phyloP scores from a whole-genome alignment of 2,888 invertebrate species.

The Chouioia cunea region DNA sequence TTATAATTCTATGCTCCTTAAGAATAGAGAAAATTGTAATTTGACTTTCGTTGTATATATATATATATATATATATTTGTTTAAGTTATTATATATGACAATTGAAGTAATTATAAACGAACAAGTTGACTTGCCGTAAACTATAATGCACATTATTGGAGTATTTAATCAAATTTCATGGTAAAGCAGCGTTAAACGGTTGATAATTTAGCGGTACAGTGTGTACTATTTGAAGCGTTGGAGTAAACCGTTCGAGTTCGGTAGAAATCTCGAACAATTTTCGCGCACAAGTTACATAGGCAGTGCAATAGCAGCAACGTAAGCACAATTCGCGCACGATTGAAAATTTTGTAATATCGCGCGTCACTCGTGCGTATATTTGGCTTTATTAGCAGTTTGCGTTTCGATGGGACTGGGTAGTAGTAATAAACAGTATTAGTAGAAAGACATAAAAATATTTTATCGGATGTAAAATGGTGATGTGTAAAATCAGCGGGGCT shows the following conservation, averaged over 20 bases:
- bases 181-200: too few relatives aligned
- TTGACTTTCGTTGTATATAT: too few relatives aligned
- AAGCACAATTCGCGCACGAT: not conserved
- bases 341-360: slow-evolving; percentile 32
- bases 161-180: too few relatives aligned
- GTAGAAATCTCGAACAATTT: not conserved
- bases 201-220: too few relatives aligned
- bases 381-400: slow-evolving; percentile 35
- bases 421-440: too few relatives aligned
- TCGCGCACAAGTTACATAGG: slow-evolving; percentile 6
- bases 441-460: slow-evolving; percentile 46
- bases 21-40: too few relatives aligned
- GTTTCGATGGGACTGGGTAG: not conserved
- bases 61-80: too few relatives aligned
- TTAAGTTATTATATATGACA: too few relatives aligned
- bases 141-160: too few relatives aligned
- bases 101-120: too few relatives aligned
- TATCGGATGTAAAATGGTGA: slow-evolving; percentile 49
- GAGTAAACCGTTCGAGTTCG: not conserved
- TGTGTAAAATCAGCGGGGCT: slow-evolving; percentile 42
- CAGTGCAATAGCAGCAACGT: not conserved
- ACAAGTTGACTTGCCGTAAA: too few relatives aligned
- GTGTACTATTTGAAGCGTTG: not conserved
- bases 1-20: too few relatives aligned
- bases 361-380: not conserved